Base-by-base conservation (phyloP, 2,888 invertebrate genomes). In the Sialis fuliginosa region DNA sequence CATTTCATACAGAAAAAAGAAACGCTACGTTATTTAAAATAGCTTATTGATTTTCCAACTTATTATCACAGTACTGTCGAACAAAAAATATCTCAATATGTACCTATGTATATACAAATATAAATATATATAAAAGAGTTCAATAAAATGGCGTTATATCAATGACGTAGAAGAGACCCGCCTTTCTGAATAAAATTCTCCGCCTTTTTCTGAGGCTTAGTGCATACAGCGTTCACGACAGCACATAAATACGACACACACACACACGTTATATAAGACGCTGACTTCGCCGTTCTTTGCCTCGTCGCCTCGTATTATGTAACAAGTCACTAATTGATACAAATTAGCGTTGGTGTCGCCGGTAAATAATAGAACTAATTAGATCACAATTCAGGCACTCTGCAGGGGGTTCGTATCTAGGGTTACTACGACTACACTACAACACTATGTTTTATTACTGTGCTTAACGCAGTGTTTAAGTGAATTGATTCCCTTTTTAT, bases 291-390 rank as follows among this genome's bases (percentile, higher is more conserved):
- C 22, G 22, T 22, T 22, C 22, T 22, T 22, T 22, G 22, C 22
- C 22, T 22, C 22, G 22, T 22, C 22, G 22, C 22, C 22, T 22
- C 22, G 22, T 22, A 22, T 22, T 22, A 22, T 22, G 22, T 22
- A 22, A 22, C 22, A 22, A 22, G 22, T 22, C 37, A 37, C 50
- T 61, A 62, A 62, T 62, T 62, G 61, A 62, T 59, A 62, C 61
- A 61, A 62, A 62, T 62, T 60, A 59, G 60, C 56, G 56, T 55
- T 56, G 57, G 60, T 58, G 57, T 58, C 57, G 54, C 57, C 51
- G 58, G 59, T 60, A 61, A 60, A 61, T 61, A 62, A 60, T 58
- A 57, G 55, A 57, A 56, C 57, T 62, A 62, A 62, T 59, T 54
- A 60, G 60, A 60, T 61, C 58, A 55, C 54, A 45, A 48, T 54